Conservation (phyloP, 2,113 vertebrate genomes). For the Muscicapa adusta region DNA sequence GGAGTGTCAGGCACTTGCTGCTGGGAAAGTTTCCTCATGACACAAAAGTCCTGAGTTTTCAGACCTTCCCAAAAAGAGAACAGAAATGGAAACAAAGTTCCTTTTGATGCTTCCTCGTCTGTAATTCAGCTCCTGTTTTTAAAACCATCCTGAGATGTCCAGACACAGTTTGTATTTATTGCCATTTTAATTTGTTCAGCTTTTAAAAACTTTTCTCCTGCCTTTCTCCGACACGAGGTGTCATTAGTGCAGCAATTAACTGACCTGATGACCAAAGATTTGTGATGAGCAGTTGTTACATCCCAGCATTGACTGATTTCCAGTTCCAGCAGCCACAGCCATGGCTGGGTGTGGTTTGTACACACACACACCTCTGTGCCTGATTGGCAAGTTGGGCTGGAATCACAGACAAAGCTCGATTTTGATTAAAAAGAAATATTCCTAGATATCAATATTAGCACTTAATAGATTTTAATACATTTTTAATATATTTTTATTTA, state of each 20-base stretch:
- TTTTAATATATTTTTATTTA: too few relatives aligned
- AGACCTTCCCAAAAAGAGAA: neutral
- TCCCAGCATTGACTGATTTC: slow-evolving; percentile 47
- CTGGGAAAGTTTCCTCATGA: neutral
- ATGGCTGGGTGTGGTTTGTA: neutral
- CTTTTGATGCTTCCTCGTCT: neutral
- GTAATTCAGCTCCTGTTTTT: neutral
- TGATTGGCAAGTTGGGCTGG: slow-evolving; percentile 66
- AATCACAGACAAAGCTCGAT: slow-evolving; percentile 39
- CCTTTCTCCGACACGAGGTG: slow-evolving; percentile 21
- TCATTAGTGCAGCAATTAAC: slow-evolving; percentile 63
- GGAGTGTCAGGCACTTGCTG: accelerated
- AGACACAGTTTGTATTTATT: neutral
- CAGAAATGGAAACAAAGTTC: neutral
- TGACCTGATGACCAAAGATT: slow-evolving; percentile 46
- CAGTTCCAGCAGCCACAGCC: slow-evolving; percentile 11
- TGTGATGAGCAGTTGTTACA: slow-evolving; percentile 44
- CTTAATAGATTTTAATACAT: too few relatives aligned
- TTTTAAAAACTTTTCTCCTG: neutral
- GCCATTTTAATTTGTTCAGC: neutral
- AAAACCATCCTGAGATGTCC: neutral
- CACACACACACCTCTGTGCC: neutral
- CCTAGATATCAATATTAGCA: neutral
- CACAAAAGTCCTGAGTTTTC: neutral
- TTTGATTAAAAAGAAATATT: neutral